Evolutionary conservation across 2,113 vertebrate species (phyloP), one percentile per base, ranked within the genome.

Genomic region (Brachyhypopomus occidentalis): DNA sequence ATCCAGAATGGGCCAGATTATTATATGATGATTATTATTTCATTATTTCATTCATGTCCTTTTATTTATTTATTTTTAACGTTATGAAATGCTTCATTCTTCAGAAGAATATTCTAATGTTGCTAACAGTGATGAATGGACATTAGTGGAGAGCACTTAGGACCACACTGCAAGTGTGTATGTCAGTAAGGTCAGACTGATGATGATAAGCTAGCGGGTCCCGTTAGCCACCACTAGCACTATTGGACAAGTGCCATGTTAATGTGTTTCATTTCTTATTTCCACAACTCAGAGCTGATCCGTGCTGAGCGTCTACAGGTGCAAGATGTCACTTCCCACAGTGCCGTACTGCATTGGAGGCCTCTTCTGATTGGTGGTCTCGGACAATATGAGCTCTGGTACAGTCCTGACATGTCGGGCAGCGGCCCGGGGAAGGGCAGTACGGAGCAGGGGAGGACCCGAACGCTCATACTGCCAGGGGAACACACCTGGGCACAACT

Each of bases 311-410:
- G 88, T 20, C 93, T 98, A 56, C 89, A 85, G 0, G 95, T 94
- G 5, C 87, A 90, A 0, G 91, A 96, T 0, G 59, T 98, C 87
- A 94, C 94, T 2, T 90, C 95, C 0, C 92, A 79, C 78, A 90
- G 94, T 79, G 94, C 96, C 70, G 90, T 85, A 6, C 91, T 98
- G 87, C 45, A 86, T 55, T 98, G 97, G 96, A 92, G 92, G 0
- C 30, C 90, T 0, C 85, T 97, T 56, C 88, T 97, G 81, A 90
- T 84, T 0, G 75, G 74, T 2, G 89, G 88, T 7, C 89, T 78
- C 0, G 94, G 93, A 30, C 82, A 72, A 86, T 98, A 97, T 75
- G 84, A 92, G 67, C 72, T 98, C 38, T 86, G 89, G 7, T 92
- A 95, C 0, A 78, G 76, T 27, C 88, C 92, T 6, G 34, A 64